Percentiles rank a stretch among this genome's conserved stretches.
phyloP scores from a whole-genome alignment of 2,888 invertebrate species.

The Drosophila anomelani region DNA sequence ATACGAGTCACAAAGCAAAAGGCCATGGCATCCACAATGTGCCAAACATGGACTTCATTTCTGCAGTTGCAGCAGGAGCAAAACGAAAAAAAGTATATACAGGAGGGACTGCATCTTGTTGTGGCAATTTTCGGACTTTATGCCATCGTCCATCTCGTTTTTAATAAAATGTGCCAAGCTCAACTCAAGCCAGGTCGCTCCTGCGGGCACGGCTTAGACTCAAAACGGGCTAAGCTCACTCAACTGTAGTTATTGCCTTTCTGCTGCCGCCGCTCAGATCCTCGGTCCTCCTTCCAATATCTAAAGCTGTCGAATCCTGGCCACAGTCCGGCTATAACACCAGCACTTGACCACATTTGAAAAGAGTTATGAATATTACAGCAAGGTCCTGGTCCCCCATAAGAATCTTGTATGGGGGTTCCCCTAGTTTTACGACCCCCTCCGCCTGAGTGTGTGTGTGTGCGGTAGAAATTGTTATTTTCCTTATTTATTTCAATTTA shows the following conservation, averaged over 20 bases:
- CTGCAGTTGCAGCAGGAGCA: conserved; percentile 21
- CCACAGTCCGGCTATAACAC: conserved; percentile 26
- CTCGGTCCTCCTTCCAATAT: conserved; percentile 30
- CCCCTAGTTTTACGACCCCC: conserved; percentile 25
- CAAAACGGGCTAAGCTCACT: conserved; percentile 51
- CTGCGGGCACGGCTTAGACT: conserved; percentile 28
- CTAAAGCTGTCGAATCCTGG: conserved; percentile 52
- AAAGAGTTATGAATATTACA: conserved; percentile 80
- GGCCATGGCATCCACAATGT: conserved; percentile 22
- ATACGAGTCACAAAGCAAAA: conserved; percentile 51
- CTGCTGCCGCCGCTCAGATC: conserved; percentile 10
- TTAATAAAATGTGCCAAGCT: conserved; percentile 66
- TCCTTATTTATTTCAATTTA: conserved; percentile 80
- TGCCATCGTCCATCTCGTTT: conserved; percentile 62
- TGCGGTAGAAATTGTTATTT: conserved; percentile 71
- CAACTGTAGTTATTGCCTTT: conserved; percentile 47
- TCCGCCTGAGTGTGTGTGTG: conserved; percentile 2
- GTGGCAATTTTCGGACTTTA: conserved; percentile 45
- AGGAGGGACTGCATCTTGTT: conserved; percentile 40
- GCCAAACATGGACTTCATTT: conserved; percentile 38
- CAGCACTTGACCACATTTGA: conserved; percentile 78
- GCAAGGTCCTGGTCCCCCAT: conserved; percentile 57
- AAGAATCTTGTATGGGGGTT: conserved; percentile 10
- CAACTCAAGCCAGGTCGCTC: conserved; percentile 47
- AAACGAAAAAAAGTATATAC: neutral